Percentiles rank a stretch among this genome's conserved stretches.
Evolutionary conservation across 30 jellyfish, hydroid and myxozoan genomes (phyloP).

Genomic region (Hydractinia echinata): DNA sequence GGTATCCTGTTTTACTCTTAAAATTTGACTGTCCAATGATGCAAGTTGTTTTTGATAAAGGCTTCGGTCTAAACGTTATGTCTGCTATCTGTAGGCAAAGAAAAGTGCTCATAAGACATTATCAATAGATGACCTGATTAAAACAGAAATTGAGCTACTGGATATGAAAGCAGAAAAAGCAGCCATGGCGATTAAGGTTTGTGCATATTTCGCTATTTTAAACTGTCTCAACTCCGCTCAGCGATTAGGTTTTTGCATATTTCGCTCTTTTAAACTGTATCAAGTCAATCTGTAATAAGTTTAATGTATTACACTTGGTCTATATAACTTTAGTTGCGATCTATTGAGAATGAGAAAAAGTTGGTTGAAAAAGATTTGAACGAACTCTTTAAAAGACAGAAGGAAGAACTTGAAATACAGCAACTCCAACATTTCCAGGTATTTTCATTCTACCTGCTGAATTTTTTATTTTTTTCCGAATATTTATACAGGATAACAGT

Average conservation of each 20-base stretch:
- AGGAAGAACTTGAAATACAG: conserved; percentile 87
- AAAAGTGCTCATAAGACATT: conserved; percentile 36
- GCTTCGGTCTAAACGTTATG: background rate
- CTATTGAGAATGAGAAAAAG: conserved; percentile 72
- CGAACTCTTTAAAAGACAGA: conserved; percentile 75
- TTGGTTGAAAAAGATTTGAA: conserved; percentile 56
- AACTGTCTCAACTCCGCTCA: background rate
- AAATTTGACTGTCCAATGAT: background rate
- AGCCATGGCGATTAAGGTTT: conserved; percentile 88
- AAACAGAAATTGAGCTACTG: conserved; percentile 70
- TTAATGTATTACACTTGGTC: too few species aligned
- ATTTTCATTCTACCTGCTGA: too few species aligned
- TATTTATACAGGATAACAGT: too few species aligned
- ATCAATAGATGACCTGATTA: conserved; percentile 59
- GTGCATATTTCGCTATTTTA: background rate
- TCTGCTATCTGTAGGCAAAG: conserved; percentile 33
- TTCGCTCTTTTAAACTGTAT: too few species aligned
- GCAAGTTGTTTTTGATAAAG: background rate
- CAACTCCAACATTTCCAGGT: conserved; percentile 94
- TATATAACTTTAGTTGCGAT: conserved; percentile 38
- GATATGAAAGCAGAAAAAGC: conserved; percentile 90
- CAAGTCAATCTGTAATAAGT: too few species aligned
- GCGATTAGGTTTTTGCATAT: background rate
- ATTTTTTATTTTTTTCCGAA: background rate
- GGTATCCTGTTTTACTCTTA: conserved; percentile 2